Evolutionary conservation across 2,888 invertebrate genomes (phyloP).

Genomic region (Apodemia hepburni): DNA sequence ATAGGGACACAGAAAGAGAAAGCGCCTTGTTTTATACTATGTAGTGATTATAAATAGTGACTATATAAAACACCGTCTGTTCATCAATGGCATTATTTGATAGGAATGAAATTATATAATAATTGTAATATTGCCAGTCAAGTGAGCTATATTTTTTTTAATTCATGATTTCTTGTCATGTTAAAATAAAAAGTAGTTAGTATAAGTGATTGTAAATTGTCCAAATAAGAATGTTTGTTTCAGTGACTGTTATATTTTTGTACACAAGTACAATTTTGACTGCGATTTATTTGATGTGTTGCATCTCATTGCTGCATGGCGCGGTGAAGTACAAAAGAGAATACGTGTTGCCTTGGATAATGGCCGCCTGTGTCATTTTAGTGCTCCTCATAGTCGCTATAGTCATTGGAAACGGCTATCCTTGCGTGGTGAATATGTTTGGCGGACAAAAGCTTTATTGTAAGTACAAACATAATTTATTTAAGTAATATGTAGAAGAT

Average conservation of each 20-base stretch:
- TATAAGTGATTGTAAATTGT: too few species aligned
- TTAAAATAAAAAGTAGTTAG: background rate
- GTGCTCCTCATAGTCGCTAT: constrained; percentile 54
- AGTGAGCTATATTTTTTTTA: too few species aligned
- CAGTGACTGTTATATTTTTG: constrained; percentile 70
- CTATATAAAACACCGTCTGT: too few species aligned
- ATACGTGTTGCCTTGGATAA: constrained; percentile 69
- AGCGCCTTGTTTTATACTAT: too few species aligned
- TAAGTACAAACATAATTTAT: constrained; percentile 44
- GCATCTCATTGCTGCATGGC: constrained; percentile 68
- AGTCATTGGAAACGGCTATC: constrained; percentile 59
- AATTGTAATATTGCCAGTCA: too few species aligned
- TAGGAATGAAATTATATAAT: too few species aligned
- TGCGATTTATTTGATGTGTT: constrained; percentile 69
- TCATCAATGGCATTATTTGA: too few species aligned
- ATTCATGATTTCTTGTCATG: background rate
- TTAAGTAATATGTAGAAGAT: background rate
- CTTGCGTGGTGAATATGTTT: constrained; percentile 60
- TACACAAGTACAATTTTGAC: constrained; percentile 69
- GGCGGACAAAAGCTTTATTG: constrained; percentile 69
- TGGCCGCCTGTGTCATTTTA: constrained; percentile 61
- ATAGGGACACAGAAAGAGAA: too few species aligned
- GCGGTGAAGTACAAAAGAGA: constrained; percentile 69
- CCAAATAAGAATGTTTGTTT: constrained; percentile 29
- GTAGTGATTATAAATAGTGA: too few species aligned